Conservation (phyloP, 1,140 invertebrate genomes). For the Pectinophora gossypiella region DNA sequence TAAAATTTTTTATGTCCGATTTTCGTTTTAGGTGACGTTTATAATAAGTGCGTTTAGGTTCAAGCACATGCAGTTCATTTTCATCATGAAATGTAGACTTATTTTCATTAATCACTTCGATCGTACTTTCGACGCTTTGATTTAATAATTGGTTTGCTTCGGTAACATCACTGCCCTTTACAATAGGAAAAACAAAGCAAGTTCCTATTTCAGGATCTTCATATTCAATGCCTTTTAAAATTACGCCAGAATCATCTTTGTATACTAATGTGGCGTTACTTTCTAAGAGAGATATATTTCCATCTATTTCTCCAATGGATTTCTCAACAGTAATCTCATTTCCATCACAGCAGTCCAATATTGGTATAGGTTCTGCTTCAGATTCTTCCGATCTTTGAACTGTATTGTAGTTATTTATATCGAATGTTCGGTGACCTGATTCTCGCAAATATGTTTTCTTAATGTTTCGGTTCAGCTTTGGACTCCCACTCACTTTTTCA, state of each 20-base stretch:
- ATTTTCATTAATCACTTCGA: not conserved
- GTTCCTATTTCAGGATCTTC: slow-evolving; percentile 43
- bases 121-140: not conserved
- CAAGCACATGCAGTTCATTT: slow-evolving; percentile 30
- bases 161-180: not conserved
- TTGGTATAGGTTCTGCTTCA: too few relatives aligned
- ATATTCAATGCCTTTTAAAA: slow-evolving; percentile 45
- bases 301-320: not conserved
- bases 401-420: too few relatives aligned
- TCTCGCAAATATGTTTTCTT: too few relatives aligned
- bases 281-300: not conserved
- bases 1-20: slow-evolving; percentile 8
- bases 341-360: too few relatives aligned
- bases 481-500: too few relatives aligned
- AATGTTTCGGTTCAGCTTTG: too few relatives aligned
- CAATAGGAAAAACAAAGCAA: slow-evolving; percentile 48
- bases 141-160: slow-evolving; percentile 1
- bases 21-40: slow-evolving; percentile 11
- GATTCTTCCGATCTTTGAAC: too few relatives aligned
- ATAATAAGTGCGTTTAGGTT: slow-evolving; percentile 44
- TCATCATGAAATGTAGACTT: too few relatives aligned
- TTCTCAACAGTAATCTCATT: too few relatives aligned
- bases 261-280: slow-evolving; percentile 14
- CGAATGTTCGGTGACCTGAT: too few relatives aligned
- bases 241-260: slow-evolving; percentile 30